Base-by-base conservation (phyloP, 2,888 invertebrate species). In the Zonitis immaculata region DNA sequence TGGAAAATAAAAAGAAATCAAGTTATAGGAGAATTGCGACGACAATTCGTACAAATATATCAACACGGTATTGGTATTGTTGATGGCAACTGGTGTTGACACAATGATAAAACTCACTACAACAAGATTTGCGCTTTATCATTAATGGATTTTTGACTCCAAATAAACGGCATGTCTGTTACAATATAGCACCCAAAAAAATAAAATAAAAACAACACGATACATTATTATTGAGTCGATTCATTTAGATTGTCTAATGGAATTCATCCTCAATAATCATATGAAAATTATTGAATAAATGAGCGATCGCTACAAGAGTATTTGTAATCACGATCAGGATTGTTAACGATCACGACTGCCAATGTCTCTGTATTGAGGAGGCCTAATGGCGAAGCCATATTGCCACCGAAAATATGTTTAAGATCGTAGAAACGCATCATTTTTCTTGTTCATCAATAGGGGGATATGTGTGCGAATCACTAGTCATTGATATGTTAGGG, bases 51-150 rank as follows among this genome's bases (percentile, higher is more conserved):
- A n/a, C n/a, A n/a, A 47, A 59, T 61, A 59, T 64, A 62, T 63
- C 59, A 64, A 61, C 56, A 57, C 59, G 63, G 62, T 63, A 62
- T 66, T 66, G 27, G 68, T 66, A 70, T 71, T 71, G 69, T 68
- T 66, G 64, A 62, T 62, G 69, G 70, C 73, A 73, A 73, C 73
- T 73, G 73, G 71, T 71, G 73, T 71, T 73, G 73, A 73, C 73
- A 72, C 67, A 64, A 68, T 72, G 73, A 73, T 72, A 72, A 73
- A 73, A 72, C 68, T 68, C 60, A 60, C 66, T 63, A 64, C 3
- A 3, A 66, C 66, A 69, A 71, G 72, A 72, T 72, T 73, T 72
- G 71, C 69, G 69, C 67, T 61, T 66, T 69, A 67, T 71, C 72
- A 72, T 72, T 71, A 71, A 70, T 69, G 72, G 72, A n/a, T n/a